These are phyloP conservation scores for Camelus dromedarius DNA, from an alignment of 2,113 vertebrate species.

Conservation along the genomic window DNA sequence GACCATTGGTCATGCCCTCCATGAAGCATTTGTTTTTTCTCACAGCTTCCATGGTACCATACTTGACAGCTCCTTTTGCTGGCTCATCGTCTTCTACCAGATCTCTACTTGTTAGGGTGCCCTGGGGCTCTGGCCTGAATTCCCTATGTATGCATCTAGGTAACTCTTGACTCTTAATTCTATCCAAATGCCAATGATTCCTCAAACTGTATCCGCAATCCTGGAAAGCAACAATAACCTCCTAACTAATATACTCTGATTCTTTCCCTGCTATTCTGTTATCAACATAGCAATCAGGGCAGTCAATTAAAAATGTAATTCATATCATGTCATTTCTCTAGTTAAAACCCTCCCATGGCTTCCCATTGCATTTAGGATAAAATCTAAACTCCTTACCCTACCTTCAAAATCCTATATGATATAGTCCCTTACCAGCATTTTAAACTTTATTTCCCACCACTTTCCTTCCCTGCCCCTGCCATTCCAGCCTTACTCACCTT, in stretches of 20 bases:
- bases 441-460: not conserved
- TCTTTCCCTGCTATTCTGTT: not conserved
- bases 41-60: not conserved
- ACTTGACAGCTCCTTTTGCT: not conserved
- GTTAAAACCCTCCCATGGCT: not conserved
- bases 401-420: not conserved
- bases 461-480: not conserved
- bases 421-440: not conserved
- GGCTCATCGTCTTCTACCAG: not conserved
- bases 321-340: not conserved
- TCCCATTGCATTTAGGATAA: not conserved
- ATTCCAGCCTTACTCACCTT: not conserved
- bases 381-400: not conserved
- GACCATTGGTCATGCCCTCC: not conserved
- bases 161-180: constrained; percentile 16
- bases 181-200: not conserved
- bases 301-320: constrained; percentile 24
- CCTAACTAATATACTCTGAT: not conserved
- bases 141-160: not conserved
- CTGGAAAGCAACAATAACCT: not conserved
- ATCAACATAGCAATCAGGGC: not conserved
- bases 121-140: not conserved
- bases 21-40: not conserved
- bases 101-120: not conserved
- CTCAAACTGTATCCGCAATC: not conserved